Base-by-base conservation (phyloP, 2,113 vertebrate genomes). In the Pseudorasbora parva region DNA sequence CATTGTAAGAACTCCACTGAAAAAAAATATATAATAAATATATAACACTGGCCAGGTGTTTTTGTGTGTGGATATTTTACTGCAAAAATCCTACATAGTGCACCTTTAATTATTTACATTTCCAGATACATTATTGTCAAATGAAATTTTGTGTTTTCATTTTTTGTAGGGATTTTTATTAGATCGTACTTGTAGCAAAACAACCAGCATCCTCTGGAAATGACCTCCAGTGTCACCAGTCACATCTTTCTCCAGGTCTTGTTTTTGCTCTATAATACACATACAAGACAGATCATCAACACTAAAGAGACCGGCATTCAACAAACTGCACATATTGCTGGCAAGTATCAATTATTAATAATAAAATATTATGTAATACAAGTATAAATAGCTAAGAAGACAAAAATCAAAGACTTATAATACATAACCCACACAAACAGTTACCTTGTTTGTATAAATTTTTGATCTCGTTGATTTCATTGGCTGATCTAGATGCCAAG, bases 151-250 rank as follows among this genome's bases (percentile, higher is more conserved):
- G 11, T 3, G 33, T 41, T 33, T 27, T 21, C 9, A 41, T 68
- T 7, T 78, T 62, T 27, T 47, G 37, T 8, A 75, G 30, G 30
- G 7, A 25, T 25, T 76, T 2, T 37, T 23, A 25, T 10, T 47
- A 2, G 8, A 57, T 23, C 59, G 37, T 90, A 99, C 98, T 96
- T 99, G 97, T 59, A 99, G 93, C 74, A 99, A 94, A 86, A 98
- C 95, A 79, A 99, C 96, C 92, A 99, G 84, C 93, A 99, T 92
- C 79, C 97, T 95, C 92, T 96, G 92, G 90, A 97, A 99, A 89
- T 93, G 92, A 17, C 98, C 98, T 14, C 94, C 94, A 1, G 97
- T 98, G 64, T 99, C 98, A 12, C 95, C 96, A 33, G 88, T 93
- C 56, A 99, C 84, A 17, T 96, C 95, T 56, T 98, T 93, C 90